Percentiles rank a stretch among this genome's conserved stretches.
phyloP scores from a whole-genome alignment of 2,888 invertebrate species.

The Xestia c-nigrum region DNA sequence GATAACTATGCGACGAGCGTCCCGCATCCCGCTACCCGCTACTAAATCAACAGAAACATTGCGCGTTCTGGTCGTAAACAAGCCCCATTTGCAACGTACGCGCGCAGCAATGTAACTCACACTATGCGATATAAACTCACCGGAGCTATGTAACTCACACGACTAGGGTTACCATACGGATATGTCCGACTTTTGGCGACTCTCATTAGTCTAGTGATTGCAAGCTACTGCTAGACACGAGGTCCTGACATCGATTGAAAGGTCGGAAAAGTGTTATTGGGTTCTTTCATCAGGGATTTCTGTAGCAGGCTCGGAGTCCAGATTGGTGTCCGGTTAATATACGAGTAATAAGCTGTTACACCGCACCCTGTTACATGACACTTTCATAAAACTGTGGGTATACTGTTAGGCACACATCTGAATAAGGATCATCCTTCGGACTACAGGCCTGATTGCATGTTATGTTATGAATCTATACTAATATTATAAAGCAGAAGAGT shows the following conservation, averaged over 20 bases:
- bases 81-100: constrained; percentile 59
- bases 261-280: not conserved
- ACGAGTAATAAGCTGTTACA: not conserved
- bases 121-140: constrained; percentile 56
- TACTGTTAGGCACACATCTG: not conserved
- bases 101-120: constrained; percentile 63
- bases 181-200: not conserved
- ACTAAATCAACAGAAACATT: constrained; percentile 62
- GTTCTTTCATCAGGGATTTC: not conserved
- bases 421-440: not conserved
- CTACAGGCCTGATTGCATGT: not conserved
- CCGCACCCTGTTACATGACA: not conserved
- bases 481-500: too few relatives aligned
- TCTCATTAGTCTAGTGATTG: not conserved
- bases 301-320: not conserved
- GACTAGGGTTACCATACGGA: not conserved
- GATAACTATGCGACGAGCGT: constrained; percentile 47
- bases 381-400: not conserved
- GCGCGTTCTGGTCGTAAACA: constrained; percentile 66
- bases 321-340: not conserved
- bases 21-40: constrained; percentile 14
- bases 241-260: not conserved
- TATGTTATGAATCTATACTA: too few relatives aligned
- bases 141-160: not conserved
- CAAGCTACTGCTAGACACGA: not conserved